Conservation (phyloP, 2,113 vertebrate genomes). For the Craseonycteris thonglongyai region DNA sequence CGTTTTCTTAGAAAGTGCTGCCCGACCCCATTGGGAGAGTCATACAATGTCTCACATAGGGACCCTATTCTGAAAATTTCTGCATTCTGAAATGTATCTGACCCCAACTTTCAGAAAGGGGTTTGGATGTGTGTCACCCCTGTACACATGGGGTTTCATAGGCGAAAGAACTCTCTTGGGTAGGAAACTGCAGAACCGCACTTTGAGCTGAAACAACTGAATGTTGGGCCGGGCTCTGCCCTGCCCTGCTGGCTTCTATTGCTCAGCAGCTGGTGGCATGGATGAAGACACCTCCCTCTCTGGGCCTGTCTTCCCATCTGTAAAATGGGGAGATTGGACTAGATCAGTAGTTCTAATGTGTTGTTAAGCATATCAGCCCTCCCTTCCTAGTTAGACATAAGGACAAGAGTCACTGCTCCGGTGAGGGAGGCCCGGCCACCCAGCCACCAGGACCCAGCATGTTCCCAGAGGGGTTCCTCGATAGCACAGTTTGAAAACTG, state of each 20-base stretch:
- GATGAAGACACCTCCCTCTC: background rate
- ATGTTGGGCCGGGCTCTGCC: accelerated
- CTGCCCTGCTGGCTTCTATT: background rate
- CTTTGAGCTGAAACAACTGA: background rate
- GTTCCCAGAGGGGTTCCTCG: background rate
- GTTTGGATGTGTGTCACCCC: background rate
- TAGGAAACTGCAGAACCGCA: background rate
- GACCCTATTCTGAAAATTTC: background rate
- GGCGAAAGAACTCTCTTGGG: background rate
- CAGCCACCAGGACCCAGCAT: background rate
- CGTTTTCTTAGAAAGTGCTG: background rate
- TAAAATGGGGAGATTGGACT: background rate
- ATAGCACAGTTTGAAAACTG: background rate
- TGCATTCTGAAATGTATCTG: background rate
- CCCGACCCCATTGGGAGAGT: background rate
- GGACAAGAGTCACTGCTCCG: background rate
- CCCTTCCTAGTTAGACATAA: background rate
- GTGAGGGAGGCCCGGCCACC: background rate
- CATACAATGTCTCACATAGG: accelerated
- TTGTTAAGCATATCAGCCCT: background rate
- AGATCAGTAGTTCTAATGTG: background rate
- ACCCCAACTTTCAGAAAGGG: background rate
- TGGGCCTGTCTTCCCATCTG: background rate
- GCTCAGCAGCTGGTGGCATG: accelerated
- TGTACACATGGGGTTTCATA: accelerated